These are phyloP conservation scores for Pandemis heparana DNA, from an alignment of 2,888 invertebrate species.

Conservation along the genomic window DNA sequence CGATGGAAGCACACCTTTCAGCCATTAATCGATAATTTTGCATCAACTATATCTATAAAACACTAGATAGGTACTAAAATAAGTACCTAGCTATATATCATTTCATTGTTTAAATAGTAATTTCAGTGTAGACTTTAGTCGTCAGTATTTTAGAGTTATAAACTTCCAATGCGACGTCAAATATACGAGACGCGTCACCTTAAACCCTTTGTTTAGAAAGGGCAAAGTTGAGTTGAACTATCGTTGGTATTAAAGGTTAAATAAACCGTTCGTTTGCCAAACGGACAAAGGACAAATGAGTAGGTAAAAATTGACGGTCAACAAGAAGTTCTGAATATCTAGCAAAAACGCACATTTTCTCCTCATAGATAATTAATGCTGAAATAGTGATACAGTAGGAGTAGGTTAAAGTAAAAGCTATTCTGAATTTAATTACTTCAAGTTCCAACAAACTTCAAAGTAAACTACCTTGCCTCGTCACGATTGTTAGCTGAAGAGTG, in stretches of 20 bases:
- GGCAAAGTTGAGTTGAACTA: background rate
- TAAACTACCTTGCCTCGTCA: background rate
- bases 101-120: no score
- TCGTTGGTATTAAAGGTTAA: background rate
- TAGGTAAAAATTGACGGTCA: background rate
- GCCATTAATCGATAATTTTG: no score
- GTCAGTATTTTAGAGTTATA: background rate
- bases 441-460: background rate
- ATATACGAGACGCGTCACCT: background rate
- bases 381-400: background rate
- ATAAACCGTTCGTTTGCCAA: background rate
- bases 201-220: background rate
- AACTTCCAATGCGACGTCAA: no score
- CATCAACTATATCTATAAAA: no score
- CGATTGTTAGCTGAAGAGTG: background rate
- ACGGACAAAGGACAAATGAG: background rate
- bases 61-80: no score
- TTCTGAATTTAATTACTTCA: background rate
- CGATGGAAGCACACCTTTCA: no score
- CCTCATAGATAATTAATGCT: background rate
- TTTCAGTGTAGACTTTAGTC: no score
- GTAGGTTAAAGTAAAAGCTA: background rate
- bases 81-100: background rate
- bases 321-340: background rate
- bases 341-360: background rate